phyloP scores from a whole-genome alignment of 2,888 invertebrate genomes.

The Ceraclea dissimilis region DNA sequence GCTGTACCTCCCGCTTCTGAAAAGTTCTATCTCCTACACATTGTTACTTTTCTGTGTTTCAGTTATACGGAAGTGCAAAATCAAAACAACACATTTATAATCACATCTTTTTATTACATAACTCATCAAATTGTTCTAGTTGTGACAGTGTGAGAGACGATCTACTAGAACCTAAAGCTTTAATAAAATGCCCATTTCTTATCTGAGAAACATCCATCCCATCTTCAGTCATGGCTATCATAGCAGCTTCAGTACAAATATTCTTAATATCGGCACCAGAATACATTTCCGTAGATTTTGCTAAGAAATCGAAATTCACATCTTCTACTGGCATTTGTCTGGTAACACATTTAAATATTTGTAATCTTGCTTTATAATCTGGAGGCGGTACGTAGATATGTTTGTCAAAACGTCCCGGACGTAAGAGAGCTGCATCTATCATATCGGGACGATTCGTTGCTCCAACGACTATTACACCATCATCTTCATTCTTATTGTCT shows the following conservation, averaged over 20 bases:
- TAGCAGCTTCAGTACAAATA: slow-evolving; percentile 55
- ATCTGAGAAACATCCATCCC: slow-evolving; percentile 34
- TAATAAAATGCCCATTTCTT: slow-evolving; percentile 34
- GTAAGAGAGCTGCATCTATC: slow-evolving; percentile 52
- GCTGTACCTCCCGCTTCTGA: too few relatives aligned
- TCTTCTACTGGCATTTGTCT: slow-evolving; percentile 38
- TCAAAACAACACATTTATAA: too few relatives aligned
- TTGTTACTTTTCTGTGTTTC: too few relatives aligned
- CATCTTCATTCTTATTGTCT: slow-evolving; percentile 17
- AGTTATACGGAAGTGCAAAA: too few relatives aligned
- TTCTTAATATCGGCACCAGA: slow-evolving; percentile 58
- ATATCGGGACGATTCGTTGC: slow-evolving; percentile 60
- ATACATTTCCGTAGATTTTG: slow-evolving; percentile 41
- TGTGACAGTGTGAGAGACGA: slow-evolving; percentile 35
- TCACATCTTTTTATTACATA: too few relatives aligned
- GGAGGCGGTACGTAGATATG: slow-evolving; percentile 55
- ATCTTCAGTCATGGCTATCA: slow-evolving; percentile 48
- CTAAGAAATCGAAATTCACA: slow-evolving; percentile 38
- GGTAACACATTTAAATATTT: slow-evolving; percentile 41
- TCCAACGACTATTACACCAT: slow-evolving; percentile 50
- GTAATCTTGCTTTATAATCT: slow-evolving; percentile 40
- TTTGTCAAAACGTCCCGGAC: slow-evolving; percentile 57
- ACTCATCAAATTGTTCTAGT: slow-evolving; percentile 15
- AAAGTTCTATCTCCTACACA: too few relatives aligned
- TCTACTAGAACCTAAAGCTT: slow-evolving; percentile 33